Conservation (phyloP, 2,888 invertebrate genomes). For the Galeruca laticollis region DNA sequence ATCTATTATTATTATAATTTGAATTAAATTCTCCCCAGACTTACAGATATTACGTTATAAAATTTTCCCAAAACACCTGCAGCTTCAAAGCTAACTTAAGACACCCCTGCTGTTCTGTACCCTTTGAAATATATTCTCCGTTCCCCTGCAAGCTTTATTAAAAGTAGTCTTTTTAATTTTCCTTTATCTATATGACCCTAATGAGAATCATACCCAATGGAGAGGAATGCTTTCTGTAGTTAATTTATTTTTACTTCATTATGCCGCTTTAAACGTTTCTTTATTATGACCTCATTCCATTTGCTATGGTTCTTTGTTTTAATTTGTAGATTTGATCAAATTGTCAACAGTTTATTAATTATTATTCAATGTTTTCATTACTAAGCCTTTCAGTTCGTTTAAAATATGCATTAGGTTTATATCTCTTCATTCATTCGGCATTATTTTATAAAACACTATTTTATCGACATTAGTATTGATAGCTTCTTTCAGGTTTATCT, state of each 20-base stretch:
- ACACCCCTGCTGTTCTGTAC: conserved; percentile 14
- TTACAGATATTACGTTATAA: background rate
- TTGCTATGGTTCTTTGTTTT: background rate
- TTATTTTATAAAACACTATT: too few relatives aligned
- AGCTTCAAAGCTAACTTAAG: background rate
- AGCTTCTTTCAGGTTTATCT: too few relatives aligned
- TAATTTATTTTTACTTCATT: conserved; percentile 4
- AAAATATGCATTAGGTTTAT: background rate
- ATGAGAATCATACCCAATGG: background rate
- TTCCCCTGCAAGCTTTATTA: conserved; percentile 11
- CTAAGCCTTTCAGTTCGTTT: background rate
- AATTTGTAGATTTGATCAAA: background rate
- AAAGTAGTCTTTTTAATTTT: conserved; percentile 30
- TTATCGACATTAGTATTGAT: too few relatives aligned
- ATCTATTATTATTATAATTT: background rate
- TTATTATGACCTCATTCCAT: background rate
- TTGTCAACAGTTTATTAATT: too few relatives aligned
- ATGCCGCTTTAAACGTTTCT: background rate
- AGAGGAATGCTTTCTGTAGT: background rate
- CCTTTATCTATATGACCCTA: conserved; percentile 26
- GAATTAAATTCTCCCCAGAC: background rate
- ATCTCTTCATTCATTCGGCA: background rate
- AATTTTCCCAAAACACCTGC: background rate
- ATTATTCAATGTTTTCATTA: background rate
- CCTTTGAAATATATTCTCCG: conserved; percentile 7